A percentile compares a stretch with the other conserved stretches of the same genome.
phyloP scores from a whole-genome alignment of 2,888 invertebrate genomes.

The Philhelius pedissequus region DNA sequence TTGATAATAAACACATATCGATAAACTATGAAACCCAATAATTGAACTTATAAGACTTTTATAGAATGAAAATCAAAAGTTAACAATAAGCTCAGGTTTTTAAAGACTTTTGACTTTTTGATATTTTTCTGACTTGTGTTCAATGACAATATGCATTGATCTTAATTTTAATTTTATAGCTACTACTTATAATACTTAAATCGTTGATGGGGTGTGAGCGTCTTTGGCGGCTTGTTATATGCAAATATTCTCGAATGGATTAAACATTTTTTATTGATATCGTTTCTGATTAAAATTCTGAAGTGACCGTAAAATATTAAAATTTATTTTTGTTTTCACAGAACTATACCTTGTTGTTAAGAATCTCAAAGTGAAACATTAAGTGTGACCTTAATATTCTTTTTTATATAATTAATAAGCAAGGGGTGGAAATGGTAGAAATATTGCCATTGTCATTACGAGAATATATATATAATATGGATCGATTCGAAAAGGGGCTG shows the following conservation, averaged over 20 bases:
- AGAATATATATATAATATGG: no score
- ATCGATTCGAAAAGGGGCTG: not conserved
- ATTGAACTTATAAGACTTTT: not conserved
- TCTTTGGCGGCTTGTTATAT: constrained; percentile 57
- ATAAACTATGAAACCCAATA: not conserved
- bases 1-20: not conserved
- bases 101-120: constrained; percentile 5
- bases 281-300: not conserved
- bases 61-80: not conserved
- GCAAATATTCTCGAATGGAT: constrained; percentile 45
- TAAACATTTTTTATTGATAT: not conserved
- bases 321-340: not conserved
- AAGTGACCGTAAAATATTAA: not conserved
- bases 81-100: not conserved
- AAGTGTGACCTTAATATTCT: not conserved
- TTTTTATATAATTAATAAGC: not conserved
- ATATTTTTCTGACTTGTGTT: not conserved
- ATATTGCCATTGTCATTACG: no score
- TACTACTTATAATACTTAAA: not conserved
- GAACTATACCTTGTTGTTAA: not conserved
- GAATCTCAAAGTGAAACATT: not conserved
- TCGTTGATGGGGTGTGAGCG: constrained; percentile 13
- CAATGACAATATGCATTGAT: not conserved
- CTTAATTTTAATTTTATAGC: constrained; percentile 8
- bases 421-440: not conserved